Evolutionary conservation across 2,888 invertebrate species (phyloP).

Genomic region (Drosophila yooni): DNA sequence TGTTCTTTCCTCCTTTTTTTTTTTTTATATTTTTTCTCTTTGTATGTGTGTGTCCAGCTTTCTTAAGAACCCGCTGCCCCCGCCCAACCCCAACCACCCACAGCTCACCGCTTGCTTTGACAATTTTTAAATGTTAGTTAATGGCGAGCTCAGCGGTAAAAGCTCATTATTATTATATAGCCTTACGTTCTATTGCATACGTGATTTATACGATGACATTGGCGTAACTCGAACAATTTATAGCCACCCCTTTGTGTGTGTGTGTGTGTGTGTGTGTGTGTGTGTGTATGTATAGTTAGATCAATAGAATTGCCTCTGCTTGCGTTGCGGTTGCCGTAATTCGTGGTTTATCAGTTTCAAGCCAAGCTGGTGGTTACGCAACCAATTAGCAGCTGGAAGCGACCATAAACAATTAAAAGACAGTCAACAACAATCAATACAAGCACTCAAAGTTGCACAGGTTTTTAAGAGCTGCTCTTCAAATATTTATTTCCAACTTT

Average conservation of each 20-base stretch:
- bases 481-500: constrained; percentile 23
- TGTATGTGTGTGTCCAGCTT: constrained; percentile 20
- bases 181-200: constrained; percentile 24
- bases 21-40: background rate
- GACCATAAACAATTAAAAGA: constrained; percentile 3
- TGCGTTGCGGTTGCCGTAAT: constrained; percentile 16
- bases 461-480: background rate
- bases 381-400: constrained; percentile 35
- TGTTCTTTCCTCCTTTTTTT: background rate
- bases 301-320: constrained; percentile 28
- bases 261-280: constrained; percentile 4
- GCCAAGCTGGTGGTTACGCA: constrained; percentile 10
- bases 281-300: constrained; percentile 18
- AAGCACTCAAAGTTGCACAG: constrained; percentile 1
- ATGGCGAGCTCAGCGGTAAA: constrained; percentile 61
- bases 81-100: background rate
- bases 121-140: constrained; percentile 76
- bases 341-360: constrained; percentile 12
- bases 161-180: constrained; percentile 72
- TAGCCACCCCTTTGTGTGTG: constrained; percentile 26
- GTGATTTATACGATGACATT: constrained; percentile 74
- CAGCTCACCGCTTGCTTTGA: constrained; percentile 42
- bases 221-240: constrained; percentile 61
- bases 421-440: constrained; percentile 1
- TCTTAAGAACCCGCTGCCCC: background rate